Evolutionary conservation across 2,888 invertebrate species (phyloP), one percentile per base, ranked within the genome.

Genomic region (Chaetogeoica ovagalla): DNA sequence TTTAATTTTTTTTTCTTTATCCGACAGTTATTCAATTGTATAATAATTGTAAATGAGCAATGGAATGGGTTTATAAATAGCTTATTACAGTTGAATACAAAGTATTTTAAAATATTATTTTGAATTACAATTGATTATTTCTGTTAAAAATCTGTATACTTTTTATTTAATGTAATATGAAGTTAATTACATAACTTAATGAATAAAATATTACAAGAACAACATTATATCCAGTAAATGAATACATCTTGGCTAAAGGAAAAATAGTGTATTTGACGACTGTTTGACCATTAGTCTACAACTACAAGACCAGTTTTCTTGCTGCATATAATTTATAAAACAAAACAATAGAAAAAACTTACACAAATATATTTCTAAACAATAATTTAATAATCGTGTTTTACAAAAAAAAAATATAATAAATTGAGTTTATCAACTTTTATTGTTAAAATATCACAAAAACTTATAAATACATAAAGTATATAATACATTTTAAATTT

Each of bases 271-370:
- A 30, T 30, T 30, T 30, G 30, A 4, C 30, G 30, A 30, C 30
- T 4, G 30, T 4, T 30, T 30, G 30, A 30, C 30, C 30, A 30
- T 30, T 30, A n/a, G 30, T 4, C 30, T 30, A n/a, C n/a, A n/a
- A n/a, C n/a, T n/a, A n/a, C n/a, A n/a, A n/a, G n/a, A n/a, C n/a
- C n/a, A n/a, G n/a, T n/a, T 30, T 4, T 30, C 30, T 30, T 30
- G 30, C 30, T 30, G 30, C 4, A 30, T 30, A 30, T 30, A 1
- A 55, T 74, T 74, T 65, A 74, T 55, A 74, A 63, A 74, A 65
- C 63, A 74, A 63, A 74, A 65, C 37, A 63, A 52, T 63, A 74
- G n/a, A 21, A 55, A 39, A 37, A 30, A 59, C 9, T 3, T 37
- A 19, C 55, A 69, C 6, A 52, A 8, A 37, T 2, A 43, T 43